Percentiles rank a stretch among this genome's conserved stretches.
Conservation (phyloP, 2,888 invertebrate genomes). For the Noctua fimbriata region DNA sequence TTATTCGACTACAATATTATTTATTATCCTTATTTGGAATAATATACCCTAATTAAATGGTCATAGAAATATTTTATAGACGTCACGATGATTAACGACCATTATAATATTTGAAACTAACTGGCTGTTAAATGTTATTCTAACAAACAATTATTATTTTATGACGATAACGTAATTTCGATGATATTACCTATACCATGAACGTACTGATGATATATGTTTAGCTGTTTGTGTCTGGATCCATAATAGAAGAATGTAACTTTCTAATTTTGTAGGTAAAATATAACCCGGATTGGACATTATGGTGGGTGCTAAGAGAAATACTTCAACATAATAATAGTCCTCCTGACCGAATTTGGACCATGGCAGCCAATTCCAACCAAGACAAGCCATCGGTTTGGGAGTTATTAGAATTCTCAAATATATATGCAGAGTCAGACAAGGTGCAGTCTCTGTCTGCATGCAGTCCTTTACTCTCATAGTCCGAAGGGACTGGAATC, state of each 20-base stretch:
- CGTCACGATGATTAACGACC: neutral
- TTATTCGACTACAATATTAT: neutral
- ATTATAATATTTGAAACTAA: slow-evolving; percentile 14
- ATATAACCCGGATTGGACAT: neutral
- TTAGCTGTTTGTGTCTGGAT: neutral
- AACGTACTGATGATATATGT: neutral
- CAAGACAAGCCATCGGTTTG: neutral
- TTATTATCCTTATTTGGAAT: neutral
- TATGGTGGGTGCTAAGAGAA: neutral
- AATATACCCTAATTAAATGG: slow-evolving; percentile 6
- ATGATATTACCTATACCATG: neutral
- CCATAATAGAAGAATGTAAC: no score
- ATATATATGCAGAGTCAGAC: neutral
- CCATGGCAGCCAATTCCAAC: neutral
- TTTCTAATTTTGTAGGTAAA: neutral
- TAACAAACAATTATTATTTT: slow-evolving; percentile 1
- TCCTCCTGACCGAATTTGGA: neutral
- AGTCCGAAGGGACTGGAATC: neutral
- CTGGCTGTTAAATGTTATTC: slow-evolving; percentile 1
- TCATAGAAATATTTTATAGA: neutral
- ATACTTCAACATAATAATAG: neutral
- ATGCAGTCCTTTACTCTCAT: neutral
- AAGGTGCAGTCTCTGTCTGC: neutral
- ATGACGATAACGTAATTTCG: slow-evolving; percentile 17
- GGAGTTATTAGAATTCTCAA: neutral